A percentile compares a stretch with the other conserved stretches of the same genome.
These are phyloP conservation scores for Pheosia gnoma DNA, from an alignment of 2,888 invertebrate genomes.

Conservation along the genomic window DNA sequence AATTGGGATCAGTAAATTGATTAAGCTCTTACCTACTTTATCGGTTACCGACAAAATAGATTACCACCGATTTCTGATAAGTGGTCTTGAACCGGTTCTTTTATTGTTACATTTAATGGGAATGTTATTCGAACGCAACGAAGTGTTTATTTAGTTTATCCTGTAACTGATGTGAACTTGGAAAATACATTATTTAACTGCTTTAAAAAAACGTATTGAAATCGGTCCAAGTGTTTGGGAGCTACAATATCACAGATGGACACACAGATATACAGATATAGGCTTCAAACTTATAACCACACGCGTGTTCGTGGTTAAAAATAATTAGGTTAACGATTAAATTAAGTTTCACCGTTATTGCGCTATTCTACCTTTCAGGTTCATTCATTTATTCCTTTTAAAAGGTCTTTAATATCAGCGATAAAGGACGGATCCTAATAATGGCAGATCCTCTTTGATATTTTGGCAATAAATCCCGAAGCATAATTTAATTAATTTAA, in stretches of 20 bases:
- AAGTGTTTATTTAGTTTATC: neutral
- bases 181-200: no score
- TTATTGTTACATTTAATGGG: slow-evolving; percentile 55
- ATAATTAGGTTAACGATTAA: no score
- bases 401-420: no score
- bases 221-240: no score
- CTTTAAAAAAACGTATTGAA: no score
- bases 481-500: slow-evolving; percentile 16
- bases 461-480: slow-evolving; percentile 6
- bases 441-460: neutral
- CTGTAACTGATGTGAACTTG: neutral
- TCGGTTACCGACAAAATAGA: slow-evolving; percentile 62
- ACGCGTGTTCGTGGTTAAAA: no score
- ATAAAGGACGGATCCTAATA: neutral
- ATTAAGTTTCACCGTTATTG: no score
- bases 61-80: slow-evolving; percentile 62
- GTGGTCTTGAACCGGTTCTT: slow-evolving; percentile 46
- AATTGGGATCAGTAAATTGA: slow-evolving; percentile 65
- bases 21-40: slow-evolving; percentile 53
- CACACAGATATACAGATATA: no score
- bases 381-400: no score
- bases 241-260: no score
- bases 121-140: slow-evolving; percentile 16
- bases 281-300: no score
- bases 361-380: no score